Base-by-base conservation (phyloP, 2,113 vertebrate species). In the Gobiocypris rarus region DNA sequence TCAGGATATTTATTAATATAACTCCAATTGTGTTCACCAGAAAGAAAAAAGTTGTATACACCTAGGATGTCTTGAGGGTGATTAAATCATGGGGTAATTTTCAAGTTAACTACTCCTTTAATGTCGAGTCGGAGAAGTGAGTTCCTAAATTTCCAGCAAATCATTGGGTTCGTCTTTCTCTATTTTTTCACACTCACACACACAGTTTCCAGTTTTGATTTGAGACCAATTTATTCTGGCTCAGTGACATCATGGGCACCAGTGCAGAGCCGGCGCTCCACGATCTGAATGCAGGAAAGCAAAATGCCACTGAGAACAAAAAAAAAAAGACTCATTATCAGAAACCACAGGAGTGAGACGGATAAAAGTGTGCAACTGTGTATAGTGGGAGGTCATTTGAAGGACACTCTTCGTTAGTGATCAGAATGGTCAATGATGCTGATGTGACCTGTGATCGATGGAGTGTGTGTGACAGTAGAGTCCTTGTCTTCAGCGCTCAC, bases 381-480 rank as follows among this genome's bases (percentile, higher is more conserved):
- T 79, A 65, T 45, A 41, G 34, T 17, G 56, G 8, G 38, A 61
- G 76, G 76, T 78, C 76, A 78, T 78, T 17, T 61, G 56, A 78
- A 78, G 76, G 76, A 78, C 56, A 43, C 54, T 59, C 24, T 43
- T 78, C 56, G 19, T 78, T 43, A 67, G 38, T 63, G 26, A 45
- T 45, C n/a, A 59, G 34, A 79, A 78, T 26, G 24, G n/a, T 45
- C 76, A 79, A 48, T 80, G 77, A 67, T 80, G 77, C 26, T 80
- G 17, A 80, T 80, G 77, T 9, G 59, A 80, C 59, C 59, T 67
- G 77, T 65, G n/a, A 79, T 45, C 26, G 43, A 80, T 80, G 43
- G 0, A 28, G 43, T 91, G 91, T 92, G 79, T 73, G 61, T 19
- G 61, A 86, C 85, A 84, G 82, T 69, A 61, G 43, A 38, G 63